A percentile compares a stretch with the other conserved stretches of the same genome.
phyloP scores from a whole-genome alignment of 2,797 vertebrate species.

The Delichon dasypus region DNA sequence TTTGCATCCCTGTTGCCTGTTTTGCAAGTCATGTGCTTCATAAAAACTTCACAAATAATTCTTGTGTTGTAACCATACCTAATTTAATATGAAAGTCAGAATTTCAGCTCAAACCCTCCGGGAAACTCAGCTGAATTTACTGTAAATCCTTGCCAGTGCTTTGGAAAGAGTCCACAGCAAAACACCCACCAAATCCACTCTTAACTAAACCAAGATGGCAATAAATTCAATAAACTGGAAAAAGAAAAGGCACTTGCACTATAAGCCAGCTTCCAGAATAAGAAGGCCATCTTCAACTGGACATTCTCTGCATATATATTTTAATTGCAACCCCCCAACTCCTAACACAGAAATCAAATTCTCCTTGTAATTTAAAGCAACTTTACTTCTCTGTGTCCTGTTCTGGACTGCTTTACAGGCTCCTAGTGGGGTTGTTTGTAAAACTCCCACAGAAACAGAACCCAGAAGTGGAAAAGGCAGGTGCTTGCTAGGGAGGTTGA shows the following conservation, averaged over 20 bases:
- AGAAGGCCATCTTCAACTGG: not conserved
- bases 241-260: not conserved
- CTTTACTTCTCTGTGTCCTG: not conserved
- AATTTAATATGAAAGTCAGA: constrained; percentile 56
- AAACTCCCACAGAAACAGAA: not conserved
- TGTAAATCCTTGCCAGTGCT: not conserved
- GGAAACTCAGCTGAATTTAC: not conserved
- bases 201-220: constrained; percentile 28
- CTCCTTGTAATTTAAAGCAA: not conserved
- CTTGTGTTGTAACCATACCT: constrained; percentile 18
- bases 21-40: not conserved
- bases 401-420: not conserved
- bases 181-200: not conserved
- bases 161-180: not conserved
- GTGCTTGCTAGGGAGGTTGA: not conserved
- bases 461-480: not conserved
- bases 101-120: constrained; percentile 22
- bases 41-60: constrained; percentile 53
- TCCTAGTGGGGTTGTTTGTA: not conserved
- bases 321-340: not conserved
- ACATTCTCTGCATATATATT: not conserved
- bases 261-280: not conserved
- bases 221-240: not conserved
- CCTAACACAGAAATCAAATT: not conserved
- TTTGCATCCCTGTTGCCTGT: not conserved